Conservation (phyloP, 1,140 invertebrate genomes). For the Heliconius nattereri region DNA sequence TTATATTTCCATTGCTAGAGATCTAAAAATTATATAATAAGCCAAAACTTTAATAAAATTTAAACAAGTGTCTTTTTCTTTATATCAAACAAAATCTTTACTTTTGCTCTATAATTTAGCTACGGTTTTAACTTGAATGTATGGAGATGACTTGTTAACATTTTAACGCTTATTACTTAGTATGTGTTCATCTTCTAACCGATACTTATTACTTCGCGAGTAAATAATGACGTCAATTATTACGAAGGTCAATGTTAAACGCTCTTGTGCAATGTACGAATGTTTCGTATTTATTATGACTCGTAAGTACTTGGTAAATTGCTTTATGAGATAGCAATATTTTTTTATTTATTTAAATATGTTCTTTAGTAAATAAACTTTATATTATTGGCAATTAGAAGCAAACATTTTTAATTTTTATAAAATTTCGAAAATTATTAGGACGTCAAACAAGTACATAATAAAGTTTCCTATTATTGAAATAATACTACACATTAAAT, state of each 20-base stretch:
- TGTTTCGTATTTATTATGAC: slow-evolving; percentile 3
- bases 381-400: background rate
- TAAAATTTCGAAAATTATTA: no score
- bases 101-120: background rate
- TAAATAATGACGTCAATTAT: slow-evolving; percentile 20
- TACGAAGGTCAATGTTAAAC: slow-evolving; percentile 21
- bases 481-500: no score
- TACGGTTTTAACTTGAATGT: background rate
- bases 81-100: background rate
- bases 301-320: background rate
- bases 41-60: background rate
- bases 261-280: background rate
- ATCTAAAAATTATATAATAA: background rate
- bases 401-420: background rate
- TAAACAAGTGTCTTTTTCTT: background rate
- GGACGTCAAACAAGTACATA: no score
- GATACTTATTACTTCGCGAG: slow-evolving; percentile 16
- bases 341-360: background rate
- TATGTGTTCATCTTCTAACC: background rate
- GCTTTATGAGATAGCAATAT: background rate
- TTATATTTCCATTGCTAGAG: no score
- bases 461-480: no score
- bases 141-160: background rate
- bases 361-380: background rate
- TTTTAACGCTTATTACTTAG: slow-evolving; percentile 1